Evolutionary conservation across 2,888 invertebrate species (phyloP).

Genomic region (Sericinus montela): DNA sequence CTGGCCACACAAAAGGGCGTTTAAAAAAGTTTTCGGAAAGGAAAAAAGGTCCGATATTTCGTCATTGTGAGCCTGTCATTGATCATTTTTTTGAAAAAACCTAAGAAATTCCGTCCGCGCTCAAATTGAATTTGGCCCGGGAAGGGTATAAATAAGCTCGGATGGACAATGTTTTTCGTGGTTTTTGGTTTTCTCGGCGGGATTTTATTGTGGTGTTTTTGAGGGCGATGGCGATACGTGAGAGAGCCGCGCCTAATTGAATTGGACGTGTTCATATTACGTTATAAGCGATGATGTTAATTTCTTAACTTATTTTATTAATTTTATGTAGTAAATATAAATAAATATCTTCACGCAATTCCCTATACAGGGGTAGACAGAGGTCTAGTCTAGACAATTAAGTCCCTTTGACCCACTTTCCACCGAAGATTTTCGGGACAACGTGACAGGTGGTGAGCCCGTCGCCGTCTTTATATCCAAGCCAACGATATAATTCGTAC

Average conservation of each 20-base stretch:
- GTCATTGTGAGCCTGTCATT: slow-evolving; percentile 71
- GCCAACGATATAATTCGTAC: too few species aligned
- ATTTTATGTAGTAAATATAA: too few species aligned
- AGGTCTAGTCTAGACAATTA: too few species aligned
- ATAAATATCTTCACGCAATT: too few species aligned
- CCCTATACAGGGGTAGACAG: too few species aligned
- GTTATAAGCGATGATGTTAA: too few species aligned
- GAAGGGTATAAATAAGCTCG: slow-evolving; percentile 25
- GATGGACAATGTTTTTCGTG: slow-evolving; percentile 24
- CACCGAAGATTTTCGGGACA: too few species aligned
- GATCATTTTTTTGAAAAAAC: slow-evolving; percentile 73
- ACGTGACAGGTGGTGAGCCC: too few species aligned
- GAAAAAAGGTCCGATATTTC: slow-evolving; percentile 54
- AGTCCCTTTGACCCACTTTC: too few species aligned
- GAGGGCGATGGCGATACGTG: slow-evolving; percentile 4
- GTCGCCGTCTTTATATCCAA: too few species aligned
- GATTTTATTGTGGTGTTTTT: slow-evolving; percentile 20
- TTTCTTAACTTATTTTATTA: too few species aligned
- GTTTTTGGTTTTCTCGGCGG: slow-evolving; percentile 25
- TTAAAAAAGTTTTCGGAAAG: slow-evolving; percentile 31
- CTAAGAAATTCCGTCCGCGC: slow-evolving; percentile 48
- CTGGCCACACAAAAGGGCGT: slow-evolving; percentile 48
- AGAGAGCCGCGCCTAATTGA: background rate
- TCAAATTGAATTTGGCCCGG: slow-evolving; percentile 56
- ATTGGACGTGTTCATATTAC: background rate